A percentile compares a stretch with the other conserved stretches of the same genome.
Conservation (phyloP, 2,888 invertebrate species). For the Dusona sp. region DNA sequence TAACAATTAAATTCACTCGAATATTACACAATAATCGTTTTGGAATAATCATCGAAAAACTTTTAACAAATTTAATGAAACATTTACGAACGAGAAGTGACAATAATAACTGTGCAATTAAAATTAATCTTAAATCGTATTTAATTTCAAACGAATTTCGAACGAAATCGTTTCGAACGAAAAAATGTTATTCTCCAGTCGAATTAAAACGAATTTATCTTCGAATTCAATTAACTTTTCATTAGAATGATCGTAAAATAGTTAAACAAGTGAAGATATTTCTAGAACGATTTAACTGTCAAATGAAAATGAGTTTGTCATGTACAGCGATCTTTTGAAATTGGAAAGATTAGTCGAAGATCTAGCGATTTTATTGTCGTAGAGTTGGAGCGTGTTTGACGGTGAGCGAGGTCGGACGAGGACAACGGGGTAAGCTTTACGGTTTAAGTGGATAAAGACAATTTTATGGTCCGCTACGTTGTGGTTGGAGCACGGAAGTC, state of each 20-base stretch:
- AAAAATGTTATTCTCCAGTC: not conserved
- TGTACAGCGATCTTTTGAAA: slow-evolving; percentile 3
- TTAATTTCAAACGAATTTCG: not conserved
- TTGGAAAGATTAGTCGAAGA: slow-evolving; percentile 15
- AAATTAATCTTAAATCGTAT: not conserved
- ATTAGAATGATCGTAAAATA: not conserved
- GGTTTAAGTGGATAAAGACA: slow-evolving; percentile 69
- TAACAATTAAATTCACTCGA: not conserved
- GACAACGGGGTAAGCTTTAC: slow-evolving; percentile 53
- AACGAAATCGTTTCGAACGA: not conserved
- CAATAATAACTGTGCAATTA: not conserved
- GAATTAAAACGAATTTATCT: not conserved
- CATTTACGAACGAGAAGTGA: not conserved
- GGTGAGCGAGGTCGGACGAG: slow-evolving; percentile 47
- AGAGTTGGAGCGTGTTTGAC: slow-evolving; percentile 27
- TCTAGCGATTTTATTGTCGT: slow-evolving; percentile 35
- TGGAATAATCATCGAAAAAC: not conserved
- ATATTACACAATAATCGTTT: not conserved
- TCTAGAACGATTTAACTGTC: not conserved
- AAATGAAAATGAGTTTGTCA: not conserved
- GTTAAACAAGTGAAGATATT: not conserved
- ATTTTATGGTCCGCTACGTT: slow-evolving; percentile 70
- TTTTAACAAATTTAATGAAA: not conserved
- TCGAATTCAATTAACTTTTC: not conserved
- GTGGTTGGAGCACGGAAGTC: slow-evolving; percentile 66